phyloP scores from a whole-genome alignment of 1,140 invertebrate species.

The Calliphora vicina region DNA sequence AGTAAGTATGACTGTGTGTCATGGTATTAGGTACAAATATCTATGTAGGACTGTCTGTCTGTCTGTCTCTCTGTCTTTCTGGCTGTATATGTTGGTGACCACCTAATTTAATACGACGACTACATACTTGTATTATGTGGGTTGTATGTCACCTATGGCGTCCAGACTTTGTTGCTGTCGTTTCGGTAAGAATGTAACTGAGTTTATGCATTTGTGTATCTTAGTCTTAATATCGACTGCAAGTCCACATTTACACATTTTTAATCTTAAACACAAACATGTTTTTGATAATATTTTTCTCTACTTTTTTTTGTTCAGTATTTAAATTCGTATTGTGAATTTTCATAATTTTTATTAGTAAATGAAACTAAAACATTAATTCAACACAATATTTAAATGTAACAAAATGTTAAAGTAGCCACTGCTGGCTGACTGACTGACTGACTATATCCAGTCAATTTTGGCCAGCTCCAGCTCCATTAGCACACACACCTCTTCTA shows the following conservation, averaged over 20 bases:
- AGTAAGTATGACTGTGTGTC: too few species aligned
- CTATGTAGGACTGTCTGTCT: too few species aligned
- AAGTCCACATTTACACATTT: neutral
- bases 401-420: neutral
- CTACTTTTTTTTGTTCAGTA: neutral
- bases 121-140: neutral
- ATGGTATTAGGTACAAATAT: too few species aligned
- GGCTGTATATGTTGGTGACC: neutral
- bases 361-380: neutral
- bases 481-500: neutral
- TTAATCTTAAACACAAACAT: neutral
- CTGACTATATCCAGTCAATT: too few species aligned
- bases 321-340: neutral
- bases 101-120: neutral
- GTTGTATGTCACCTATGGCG: conserved; percentile 2
- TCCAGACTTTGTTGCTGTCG: neutral
- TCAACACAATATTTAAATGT: neutral
- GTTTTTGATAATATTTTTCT: neutral
- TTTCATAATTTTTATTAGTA: neutral
- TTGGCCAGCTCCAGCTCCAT: neutral
- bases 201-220: neutral
- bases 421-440: too few species aligned
- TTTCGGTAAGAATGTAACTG: neutral
- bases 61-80: too few species aligned
- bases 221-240: neutral